Evolutionary conservation across 2,113 vertebrate genomes (phyloP), one percentile per base, ranked within the genome.

Genomic region (Scortum barcoo): DNA sequence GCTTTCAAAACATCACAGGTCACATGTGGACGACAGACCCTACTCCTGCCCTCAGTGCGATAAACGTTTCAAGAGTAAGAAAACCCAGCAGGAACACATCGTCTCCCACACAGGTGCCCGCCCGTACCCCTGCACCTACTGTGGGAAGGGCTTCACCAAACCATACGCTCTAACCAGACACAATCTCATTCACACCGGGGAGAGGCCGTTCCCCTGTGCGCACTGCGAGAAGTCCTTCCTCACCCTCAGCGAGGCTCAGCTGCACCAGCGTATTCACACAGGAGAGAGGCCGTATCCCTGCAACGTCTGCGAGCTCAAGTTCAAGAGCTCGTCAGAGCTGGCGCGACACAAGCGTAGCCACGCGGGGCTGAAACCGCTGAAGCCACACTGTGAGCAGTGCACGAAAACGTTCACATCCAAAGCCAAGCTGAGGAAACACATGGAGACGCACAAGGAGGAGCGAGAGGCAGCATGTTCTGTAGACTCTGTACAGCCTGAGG

Each of bases 171-270:
- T 94, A 40, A 93, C 87, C 78, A 78, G 95, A 24, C 95, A 92
- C 80, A 84, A 94, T 78, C 94, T 94, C 78, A 93, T 94, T 40
- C 95, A 95, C 94, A 97, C 96, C 9, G 96, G 96, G 0, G 95
- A 95, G 85, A 66, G 95, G 60, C 95, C 95, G 0, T 95, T 93
- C 67, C 80, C 93, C 5, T 95, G 95, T 19, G 68, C 68, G 24
- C 92, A 95, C 86, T 95, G 95, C 19, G 90, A 91, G 56, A 94
- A 95, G 73, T 77, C 92, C 0, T 95, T 95, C 77, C 93, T 95
- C 44, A 95, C 94, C 0, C 86, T 91, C 12, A 72, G 82, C 12
- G 95, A 95, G 89, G 92, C 90, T 16, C 91, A 91, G 51, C 90
- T 95, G 73, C 94, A 95, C 75, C 89, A 83, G 71, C 92, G 95